phyloP scores from a whole-genome alignment of 1,140 invertebrate genomes.

The Helicoverpa zea region DNA sequence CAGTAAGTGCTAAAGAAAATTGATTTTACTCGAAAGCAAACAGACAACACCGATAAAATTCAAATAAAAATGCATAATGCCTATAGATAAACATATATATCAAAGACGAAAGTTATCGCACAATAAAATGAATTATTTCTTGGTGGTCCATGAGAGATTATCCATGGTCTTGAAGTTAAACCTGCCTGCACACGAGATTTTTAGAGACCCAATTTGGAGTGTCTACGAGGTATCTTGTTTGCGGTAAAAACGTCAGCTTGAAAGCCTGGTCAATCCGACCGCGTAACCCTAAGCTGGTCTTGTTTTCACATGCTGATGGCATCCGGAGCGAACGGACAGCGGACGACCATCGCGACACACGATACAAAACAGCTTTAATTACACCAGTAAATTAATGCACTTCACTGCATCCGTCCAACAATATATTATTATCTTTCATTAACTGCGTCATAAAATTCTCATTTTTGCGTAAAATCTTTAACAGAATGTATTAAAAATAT shows the following conservation, averaged over 20 bases:
- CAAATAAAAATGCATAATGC: background rate
- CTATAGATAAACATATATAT: background rate
- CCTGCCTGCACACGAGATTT: background rate
- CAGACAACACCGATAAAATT: too few species aligned
- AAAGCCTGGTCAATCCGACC: slow-evolving; percentile 21
- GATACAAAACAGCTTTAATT: slow-evolving; percentile 44
- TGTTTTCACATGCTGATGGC: slow-evolving; percentile 23
- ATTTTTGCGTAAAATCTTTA: background rate
- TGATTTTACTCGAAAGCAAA: too few species aligned
- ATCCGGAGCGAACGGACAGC: slow-evolving; percentile 18
- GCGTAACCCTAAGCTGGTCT: slow-evolving; percentile 38
- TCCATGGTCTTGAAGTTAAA: background rate
- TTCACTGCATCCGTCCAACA: slow-evolving; percentile 10
- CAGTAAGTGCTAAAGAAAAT: too few species aligned
- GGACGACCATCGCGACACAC: background rate
- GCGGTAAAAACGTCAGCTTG: slow-evolving; percentile 42
- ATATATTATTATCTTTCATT: slow-evolving; percentile 16
- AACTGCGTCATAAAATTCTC: slow-evolving; percentile 15
- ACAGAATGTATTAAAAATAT: background rate
- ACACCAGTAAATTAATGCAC: slow-evolving; percentile 30
- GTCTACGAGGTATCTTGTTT: slow-evolving; percentile 30
- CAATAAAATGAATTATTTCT: background rate
- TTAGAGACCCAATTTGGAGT: background rate
- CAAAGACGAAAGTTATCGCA: background rate
- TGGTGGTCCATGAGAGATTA: background rate